phyloP scores from a whole-genome alignment of 1,140 invertebrate species.

The Sipha flava region DNA sequence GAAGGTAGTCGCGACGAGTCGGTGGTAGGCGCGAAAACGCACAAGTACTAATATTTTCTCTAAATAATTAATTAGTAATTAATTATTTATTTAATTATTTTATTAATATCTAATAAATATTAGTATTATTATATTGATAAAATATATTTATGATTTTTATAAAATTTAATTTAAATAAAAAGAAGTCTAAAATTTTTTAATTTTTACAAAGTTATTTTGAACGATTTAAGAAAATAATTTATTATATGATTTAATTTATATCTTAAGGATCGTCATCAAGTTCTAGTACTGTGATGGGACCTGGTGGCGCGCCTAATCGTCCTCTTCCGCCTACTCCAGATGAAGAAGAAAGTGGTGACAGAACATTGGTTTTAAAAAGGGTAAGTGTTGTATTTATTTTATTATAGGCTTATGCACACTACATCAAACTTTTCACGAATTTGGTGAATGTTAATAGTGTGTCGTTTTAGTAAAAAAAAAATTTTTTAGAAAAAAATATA shows the following conservation, averaged over 20 bases:
- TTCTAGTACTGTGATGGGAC: not conserved
- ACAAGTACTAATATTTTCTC: too few species aligned
- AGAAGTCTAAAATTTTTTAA: too few species aligned
- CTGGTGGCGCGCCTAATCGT: conserved; percentile 72
- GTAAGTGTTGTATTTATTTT: conserved; percentile 52
- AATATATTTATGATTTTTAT: too few species aligned
- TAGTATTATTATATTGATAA: too few species aligned
- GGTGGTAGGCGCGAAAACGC: too few species aligned
- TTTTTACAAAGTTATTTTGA: too few species aligned
- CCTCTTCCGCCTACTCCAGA: conserved; percentile 89
- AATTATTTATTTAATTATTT: too few species aligned
- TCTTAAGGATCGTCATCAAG: conserved; percentile 19
- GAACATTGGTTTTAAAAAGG: conserved; percentile 81
- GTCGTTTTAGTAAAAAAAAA: not conserved
- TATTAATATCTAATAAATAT: too few species aligned
- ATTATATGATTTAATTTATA: not conserved
- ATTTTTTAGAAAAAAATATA: not conserved
- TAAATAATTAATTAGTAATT: too few species aligned
- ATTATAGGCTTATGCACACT: not conserved
- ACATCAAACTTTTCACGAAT: conserved; percentile 21
- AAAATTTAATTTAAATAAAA: too few species aligned
- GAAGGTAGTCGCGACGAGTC: too few species aligned
- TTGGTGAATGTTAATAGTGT: conserved; percentile 3
- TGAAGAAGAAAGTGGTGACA: conserved; percentile 75
- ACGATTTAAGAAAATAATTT: not conserved